Conservation (phyloP, 2,797 vertebrate genomes). For the Eulemur rubriventer region DNA sequence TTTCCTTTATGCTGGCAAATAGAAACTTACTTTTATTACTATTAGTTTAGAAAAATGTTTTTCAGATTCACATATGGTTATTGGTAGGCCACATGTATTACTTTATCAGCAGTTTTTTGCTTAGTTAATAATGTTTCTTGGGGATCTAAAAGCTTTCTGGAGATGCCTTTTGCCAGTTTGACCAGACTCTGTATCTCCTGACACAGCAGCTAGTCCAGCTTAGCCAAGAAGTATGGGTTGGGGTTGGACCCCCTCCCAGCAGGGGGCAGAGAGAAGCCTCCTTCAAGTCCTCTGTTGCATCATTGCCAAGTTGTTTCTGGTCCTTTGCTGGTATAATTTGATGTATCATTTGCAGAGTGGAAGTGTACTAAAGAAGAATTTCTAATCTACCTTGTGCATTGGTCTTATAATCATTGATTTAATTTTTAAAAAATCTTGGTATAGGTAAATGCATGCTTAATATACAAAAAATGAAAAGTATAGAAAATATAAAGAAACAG, state of each 20-base stretch:
- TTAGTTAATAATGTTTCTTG: background rate
- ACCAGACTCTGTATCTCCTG: background rate
- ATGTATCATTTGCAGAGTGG: background rate
- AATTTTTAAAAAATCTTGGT: background rate
- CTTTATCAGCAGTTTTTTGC: background rate
- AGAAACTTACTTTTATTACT: background rate
- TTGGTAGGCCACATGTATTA: background rate
- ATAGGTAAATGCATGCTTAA: background rate
- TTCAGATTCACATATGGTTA: background rate
- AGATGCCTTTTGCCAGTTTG: background rate
- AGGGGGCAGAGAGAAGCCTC: background rate
- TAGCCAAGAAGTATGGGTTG: background rate
- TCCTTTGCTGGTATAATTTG: background rate
- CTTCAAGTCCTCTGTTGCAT: background rate
- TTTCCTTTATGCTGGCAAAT: background rate
- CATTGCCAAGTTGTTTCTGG: no score
- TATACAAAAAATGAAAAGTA: background rate
- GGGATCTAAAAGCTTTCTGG: background rate
- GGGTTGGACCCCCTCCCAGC: background rate
- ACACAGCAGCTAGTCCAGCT: background rate
- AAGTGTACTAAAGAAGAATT: background rate
- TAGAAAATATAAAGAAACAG: background rate
- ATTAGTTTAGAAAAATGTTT: background rate
- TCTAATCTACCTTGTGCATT: background rate
- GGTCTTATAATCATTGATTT: background rate